phyloP scores from a whole-genome alignment of 2,113 vertebrate genomes.

The Regulus satrapa region DNA sequence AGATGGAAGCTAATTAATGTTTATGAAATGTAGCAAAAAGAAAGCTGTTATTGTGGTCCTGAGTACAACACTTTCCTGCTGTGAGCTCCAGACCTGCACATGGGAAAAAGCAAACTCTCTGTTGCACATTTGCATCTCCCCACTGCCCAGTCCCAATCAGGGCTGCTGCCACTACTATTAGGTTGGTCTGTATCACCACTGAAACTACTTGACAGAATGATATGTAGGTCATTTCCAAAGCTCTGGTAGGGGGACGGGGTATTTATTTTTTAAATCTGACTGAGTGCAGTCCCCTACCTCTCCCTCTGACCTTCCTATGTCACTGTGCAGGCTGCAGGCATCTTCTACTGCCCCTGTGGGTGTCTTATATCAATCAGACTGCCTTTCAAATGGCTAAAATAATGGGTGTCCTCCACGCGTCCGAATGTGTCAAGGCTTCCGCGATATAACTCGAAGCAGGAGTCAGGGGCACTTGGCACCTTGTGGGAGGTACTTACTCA shows the following conservation, averaged over 20 bases:
- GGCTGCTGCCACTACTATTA: background rate
- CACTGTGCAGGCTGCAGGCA: background rate
- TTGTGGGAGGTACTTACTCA: constrained; percentile 37
- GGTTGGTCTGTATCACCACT: background rate
- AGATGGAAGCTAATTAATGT: background rate
- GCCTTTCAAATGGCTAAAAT: constrained; percentile 49
- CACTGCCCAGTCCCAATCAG: background rate
- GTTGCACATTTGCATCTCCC: background rate
- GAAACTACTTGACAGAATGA: background rate
- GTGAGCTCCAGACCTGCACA: background rate
- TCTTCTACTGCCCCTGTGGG: constrained; percentile 51
- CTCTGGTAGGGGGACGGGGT: background rate
- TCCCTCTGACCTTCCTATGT: constrained; percentile 53
- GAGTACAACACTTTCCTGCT: background rate
- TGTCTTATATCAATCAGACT: constrained; percentile 55
- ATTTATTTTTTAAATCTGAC: constrained; percentile 34
- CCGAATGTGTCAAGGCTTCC: constrained; percentile 50
- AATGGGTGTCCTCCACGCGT: constrained; percentile 47
- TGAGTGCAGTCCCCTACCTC: background rate
- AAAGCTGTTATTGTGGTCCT: background rate
- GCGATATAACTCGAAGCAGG: background rate
- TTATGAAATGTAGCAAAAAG: background rate
- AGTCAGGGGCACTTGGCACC: background rate
- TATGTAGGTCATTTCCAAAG: background rate
- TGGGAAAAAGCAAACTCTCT: background rate